Conservation (phyloP, 2,797 vertebrate species). For the Propithecus deckenii region DNA sequence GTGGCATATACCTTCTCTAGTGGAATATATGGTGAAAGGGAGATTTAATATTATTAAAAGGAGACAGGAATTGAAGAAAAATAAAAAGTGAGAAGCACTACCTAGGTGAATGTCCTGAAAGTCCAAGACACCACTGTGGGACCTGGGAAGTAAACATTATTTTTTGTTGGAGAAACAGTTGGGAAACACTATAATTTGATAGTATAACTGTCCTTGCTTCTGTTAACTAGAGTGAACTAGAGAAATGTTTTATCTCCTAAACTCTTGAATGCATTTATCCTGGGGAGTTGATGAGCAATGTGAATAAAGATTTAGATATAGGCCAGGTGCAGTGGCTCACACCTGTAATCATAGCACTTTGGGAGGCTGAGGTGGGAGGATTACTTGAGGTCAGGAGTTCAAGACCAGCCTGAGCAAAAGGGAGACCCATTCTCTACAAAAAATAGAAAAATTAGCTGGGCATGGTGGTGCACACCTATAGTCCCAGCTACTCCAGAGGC, state of each 20-base stretch:
- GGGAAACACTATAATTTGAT: background rate
- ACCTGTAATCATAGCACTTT: too few relatives aligned
- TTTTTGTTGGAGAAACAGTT: background rate
- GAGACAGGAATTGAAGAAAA: background rate
- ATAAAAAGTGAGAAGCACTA: background rate
- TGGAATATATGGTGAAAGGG: background rate
- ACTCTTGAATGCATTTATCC: conserved; percentile 21
- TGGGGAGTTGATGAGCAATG: conserved; percentile 19
- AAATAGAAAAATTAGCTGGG: too few relatives aligned
- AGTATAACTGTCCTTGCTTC: background rate
- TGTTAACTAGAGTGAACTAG: conserved; percentile 15
- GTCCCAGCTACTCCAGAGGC: too few relatives aligned
- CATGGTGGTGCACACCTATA: too few relatives aligned
- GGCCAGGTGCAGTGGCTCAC: too few relatives aligned
- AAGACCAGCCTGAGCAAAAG: too few relatives aligned
- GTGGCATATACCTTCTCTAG: background rate
- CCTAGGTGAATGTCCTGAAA: background rate
- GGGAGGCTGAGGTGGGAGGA: too few relatives aligned
- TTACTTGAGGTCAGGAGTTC: too few relatives aligned
- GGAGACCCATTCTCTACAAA: too few relatives aligned
- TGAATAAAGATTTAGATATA: background rate
- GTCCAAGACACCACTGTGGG: background rate
- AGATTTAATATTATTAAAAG: background rate
- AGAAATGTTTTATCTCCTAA: background rate
- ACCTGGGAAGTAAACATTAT: background rate